Conservation (phyloP, 2,113 vertebrate species). For the Peromyscus leucopus region DNA sequence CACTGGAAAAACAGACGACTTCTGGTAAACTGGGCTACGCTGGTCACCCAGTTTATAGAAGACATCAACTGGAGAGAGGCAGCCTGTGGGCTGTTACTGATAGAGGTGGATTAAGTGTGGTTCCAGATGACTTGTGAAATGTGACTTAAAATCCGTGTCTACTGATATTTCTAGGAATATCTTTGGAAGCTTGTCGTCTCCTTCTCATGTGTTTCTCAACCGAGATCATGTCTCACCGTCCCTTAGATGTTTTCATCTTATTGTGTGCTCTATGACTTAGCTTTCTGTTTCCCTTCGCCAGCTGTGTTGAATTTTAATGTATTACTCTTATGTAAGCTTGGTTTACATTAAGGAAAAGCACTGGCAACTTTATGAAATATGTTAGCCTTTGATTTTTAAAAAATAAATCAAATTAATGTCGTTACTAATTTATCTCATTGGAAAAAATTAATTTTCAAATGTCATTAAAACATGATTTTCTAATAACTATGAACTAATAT, state of each 20-base stretch:
- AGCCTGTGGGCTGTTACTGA: constrained; percentile 76
- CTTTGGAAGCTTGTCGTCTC: constrained; percentile 58
- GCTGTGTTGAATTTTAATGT: constrained; percentile 69
- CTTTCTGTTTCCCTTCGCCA: constrained; percentile 47
- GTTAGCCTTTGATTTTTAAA: constrained; percentile 37
- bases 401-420: constrained; percentile 56
- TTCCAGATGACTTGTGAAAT: constrained; percentile 4
- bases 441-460: constrained; percentile 48
- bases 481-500: constrained; percentile 60
- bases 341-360: constrained; percentile 53
- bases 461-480: constrained; percentile 59
- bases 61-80: constrained; percentile 82
- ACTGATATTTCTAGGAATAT: constrained; percentile 5
- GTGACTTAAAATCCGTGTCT: constrained; percentile 3
- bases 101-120: constrained; percentile 55
- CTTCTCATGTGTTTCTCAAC: constrained; percentile 47
- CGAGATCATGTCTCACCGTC: neutral
- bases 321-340: neutral
- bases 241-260: constrained; percentile 32
- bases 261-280: constrained; percentile 1
- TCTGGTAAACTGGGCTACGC: neutral
- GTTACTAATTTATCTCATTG: constrained; percentile 51
- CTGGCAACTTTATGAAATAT: constrained; percentile 34
- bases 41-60: constrained; percentile 62
- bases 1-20: constrained; percentile 20